Evolutionary conservation across 2,113 vertebrate genomes (phyloP).

Genomic region (Peromyscus maniculatus): DNA sequence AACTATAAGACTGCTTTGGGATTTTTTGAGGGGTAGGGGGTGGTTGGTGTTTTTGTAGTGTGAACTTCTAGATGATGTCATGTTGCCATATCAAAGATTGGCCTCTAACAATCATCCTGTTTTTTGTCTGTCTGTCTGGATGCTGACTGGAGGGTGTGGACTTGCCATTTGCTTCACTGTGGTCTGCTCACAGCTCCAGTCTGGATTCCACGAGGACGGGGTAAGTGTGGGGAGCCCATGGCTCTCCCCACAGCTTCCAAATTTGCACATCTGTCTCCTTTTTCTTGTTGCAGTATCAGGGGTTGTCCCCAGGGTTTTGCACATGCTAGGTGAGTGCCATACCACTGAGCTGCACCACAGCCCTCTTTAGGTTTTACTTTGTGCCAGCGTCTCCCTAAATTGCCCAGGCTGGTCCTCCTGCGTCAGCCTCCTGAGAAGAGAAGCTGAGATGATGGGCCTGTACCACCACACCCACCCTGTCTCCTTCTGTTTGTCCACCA

Average conservation of each 20-base stretch:
- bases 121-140: not conserved
- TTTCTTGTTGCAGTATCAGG: not conserved
- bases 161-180: not conserved
- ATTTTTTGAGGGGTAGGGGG: not conserved
- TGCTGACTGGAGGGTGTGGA: not conserved
- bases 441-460: not conserved
- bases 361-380: not conserved
- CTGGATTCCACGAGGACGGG: not conserved
- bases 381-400: not conserved
- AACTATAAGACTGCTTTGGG: not conserved
- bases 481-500: not conserved
- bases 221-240: accelerated
- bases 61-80: not conserved
- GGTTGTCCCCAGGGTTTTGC: not conserved
- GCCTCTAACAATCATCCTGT: not conserved
- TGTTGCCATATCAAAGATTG: not conserved
- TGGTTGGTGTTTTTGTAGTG: not conserved
- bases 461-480: not conserved
- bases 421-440: not conserved
- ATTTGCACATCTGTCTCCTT: not conserved
- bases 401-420: not conserved
- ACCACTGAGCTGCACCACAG: not conserved
- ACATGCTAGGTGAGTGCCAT: not conserved
- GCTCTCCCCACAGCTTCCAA: not conserved
- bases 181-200: not conserved